Conservation (phyloP, 2,888 invertebrate genomes). For the Conus canariensis region DNA sequence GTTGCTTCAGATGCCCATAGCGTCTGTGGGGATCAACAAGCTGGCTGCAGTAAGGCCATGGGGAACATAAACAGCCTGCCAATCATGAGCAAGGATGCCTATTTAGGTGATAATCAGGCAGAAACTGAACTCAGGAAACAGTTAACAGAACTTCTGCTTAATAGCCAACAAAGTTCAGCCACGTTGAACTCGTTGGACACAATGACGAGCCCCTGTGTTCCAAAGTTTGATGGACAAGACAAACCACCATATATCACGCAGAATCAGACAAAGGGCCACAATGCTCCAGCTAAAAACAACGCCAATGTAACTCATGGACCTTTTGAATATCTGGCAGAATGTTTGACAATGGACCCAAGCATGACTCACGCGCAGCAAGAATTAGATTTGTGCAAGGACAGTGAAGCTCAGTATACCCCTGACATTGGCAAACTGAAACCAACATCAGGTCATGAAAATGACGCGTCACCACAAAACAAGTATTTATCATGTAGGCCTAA, state of each 20-base stretch:
- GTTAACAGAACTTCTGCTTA: constrained; percentile 2
- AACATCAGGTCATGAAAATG: background rate
- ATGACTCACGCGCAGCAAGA: background rate
- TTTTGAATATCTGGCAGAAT: background rate
- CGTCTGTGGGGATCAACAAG: background rate
- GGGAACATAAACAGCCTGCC: background rate
- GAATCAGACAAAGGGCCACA: background rate
- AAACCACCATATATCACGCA: background rate
- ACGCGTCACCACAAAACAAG: background rate
- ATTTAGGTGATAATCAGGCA: background rate
- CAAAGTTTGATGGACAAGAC: background rate
- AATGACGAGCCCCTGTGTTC: background rate
- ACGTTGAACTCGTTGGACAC: background rate
- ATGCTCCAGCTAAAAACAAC: background rate
- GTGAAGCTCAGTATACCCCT: background rate
- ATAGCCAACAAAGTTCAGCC: background rate
- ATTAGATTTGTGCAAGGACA: background rate
- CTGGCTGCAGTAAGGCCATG: background rate
- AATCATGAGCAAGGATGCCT: background rate
- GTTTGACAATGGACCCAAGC: background rate
- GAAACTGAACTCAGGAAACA: constrained; percentile 6
- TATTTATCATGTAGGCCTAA: background rate
- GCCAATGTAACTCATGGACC: background rate
- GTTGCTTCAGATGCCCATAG: background rate
- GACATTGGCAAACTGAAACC: background rate